Percentiles rank a stretch among this genome's conserved stretches.
phyloP scores from a whole-genome alignment of 2,888 invertebrate genomes.

The Formica aserva region DNA sequence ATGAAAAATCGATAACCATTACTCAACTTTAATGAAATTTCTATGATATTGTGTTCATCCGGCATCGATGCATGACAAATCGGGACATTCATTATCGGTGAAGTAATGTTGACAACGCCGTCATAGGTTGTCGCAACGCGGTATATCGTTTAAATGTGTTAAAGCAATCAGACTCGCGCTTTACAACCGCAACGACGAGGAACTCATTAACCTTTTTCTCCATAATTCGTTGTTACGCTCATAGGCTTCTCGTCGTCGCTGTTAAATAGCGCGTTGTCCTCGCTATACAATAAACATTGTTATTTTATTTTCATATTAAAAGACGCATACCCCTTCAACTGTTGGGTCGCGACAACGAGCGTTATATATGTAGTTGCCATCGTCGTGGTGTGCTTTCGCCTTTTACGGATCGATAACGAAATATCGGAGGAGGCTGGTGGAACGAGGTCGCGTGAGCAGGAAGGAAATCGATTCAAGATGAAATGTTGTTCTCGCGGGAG shows the following conservation, averaged over 20 bases:
- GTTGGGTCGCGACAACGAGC: background rate
- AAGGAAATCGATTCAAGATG: slow-evolving; percentile 28
- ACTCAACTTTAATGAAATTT: background rate
- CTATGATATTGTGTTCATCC: slow-evolving; percentile 16
- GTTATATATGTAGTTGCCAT: background rate
- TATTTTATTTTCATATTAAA: slow-evolving; percentile 10
- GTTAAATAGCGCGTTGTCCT: background rate
- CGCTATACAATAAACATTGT: background rate
- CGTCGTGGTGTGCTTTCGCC: background rate
- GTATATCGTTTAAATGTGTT: slow-evolving; percentile 15
- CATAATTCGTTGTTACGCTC: slow-evolving; percentile 11
- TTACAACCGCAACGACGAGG: background rate
- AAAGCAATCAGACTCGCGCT: slow-evolving; percentile 38
- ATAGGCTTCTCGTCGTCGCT: background rate
- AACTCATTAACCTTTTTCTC: background rate
- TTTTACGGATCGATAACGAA: slow-evolving; percentile 22
- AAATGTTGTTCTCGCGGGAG: slow-evolving; percentile 65
- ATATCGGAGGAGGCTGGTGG: slow-evolving; percentile 3
- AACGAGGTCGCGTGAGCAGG: background rate
- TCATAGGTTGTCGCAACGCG: background rate
- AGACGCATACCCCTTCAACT: background rate
- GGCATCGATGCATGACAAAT: slow-evolving; percentile 21
- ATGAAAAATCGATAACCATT: slow-evolving; percentile 35
- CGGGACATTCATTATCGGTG: slow-evolving; percentile 6
- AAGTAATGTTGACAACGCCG: slow-evolving; percentile 12